Percentiles rank a stretch among this genome's conserved stretches.
phyloP scores from a whole-genome alignment of 2,113 vertebrate genomes.

The Manacus vitellinus region DNA sequence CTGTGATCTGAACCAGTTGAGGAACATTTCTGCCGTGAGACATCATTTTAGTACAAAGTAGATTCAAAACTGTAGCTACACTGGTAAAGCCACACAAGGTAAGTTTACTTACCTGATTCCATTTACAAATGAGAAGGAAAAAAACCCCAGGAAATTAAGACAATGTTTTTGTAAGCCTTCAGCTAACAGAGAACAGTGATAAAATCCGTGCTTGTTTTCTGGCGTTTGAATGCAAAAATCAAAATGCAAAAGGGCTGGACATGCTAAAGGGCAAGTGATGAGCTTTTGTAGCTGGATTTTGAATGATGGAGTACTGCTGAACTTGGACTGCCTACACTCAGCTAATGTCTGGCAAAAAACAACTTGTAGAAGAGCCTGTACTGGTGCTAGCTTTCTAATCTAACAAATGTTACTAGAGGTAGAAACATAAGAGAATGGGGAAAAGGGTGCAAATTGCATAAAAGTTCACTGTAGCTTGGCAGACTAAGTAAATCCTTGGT shows the following conservation, averaged over 20 bases:
- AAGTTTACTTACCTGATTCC: not conserved
- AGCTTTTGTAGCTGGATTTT: not conserved
- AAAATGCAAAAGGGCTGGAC: slow-evolving; percentile 19
- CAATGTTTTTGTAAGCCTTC: not conserved
- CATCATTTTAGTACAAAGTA: not conserved
- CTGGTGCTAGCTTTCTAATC: not conserved
- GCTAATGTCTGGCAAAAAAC: not conserved
- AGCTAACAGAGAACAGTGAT: slow-evolving; percentile 15
- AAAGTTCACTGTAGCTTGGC: not conserved
- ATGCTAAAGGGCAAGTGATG: slow-evolving; percentile 7
- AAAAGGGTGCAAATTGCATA: not conserved
- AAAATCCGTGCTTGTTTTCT: slow-evolving; percentile 28
- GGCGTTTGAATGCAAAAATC: slow-evolving; percentile 35
- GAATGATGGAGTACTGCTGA: not conserved
- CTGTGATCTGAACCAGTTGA: not conserved
- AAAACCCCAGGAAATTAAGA: not conserved
- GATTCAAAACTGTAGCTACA: not conserved
- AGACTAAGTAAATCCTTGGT: not conserved
- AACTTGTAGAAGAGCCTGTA: not conserved
- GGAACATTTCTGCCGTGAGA: not conserved
- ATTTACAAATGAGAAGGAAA: not conserved
- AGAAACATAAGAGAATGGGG: not conserved
- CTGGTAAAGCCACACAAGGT: not conserved
- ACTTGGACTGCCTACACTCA: not conserved
- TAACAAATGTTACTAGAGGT: not conserved